Evolutionary conservation across 2,113 vertebrate species (phyloP).

Genomic region (Boulengeromyrus knoepffleri): DNA sequence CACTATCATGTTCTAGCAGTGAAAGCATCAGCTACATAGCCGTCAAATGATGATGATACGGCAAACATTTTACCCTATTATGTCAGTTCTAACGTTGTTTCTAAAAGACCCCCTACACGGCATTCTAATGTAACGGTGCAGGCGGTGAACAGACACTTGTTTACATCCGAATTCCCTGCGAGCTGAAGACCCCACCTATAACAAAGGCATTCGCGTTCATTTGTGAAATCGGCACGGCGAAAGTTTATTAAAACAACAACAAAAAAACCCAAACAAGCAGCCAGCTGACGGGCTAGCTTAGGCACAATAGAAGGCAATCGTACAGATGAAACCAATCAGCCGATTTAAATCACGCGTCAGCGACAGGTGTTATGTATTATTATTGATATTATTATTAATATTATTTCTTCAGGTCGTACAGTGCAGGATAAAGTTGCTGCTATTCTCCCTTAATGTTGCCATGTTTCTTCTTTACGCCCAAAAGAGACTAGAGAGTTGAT

Average conservation of each 20-base stretch:
- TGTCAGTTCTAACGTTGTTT: background rate
- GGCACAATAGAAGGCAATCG: background rate
- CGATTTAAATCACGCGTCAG: background rate
- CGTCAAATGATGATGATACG: background rate
- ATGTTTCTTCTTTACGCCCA: slow-evolving; percentile 7
- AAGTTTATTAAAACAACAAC: background rate
- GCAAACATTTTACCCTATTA: background rate
- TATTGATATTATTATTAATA: background rate
- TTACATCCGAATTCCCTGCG: background rate
- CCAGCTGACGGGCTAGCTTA: background rate
- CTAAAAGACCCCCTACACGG: background rate
- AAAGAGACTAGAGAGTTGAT: background rate
- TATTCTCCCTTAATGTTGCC: background rate
- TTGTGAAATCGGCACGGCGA: background rate
- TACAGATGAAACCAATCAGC: background rate
- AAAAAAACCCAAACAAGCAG: background rate
- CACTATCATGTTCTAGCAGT: background rate
- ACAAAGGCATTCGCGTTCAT: background rate
- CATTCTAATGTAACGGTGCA: background rate
- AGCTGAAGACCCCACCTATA: background rate
- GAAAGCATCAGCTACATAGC: background rate
- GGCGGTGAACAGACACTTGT: background rate
- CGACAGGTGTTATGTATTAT: background rate
- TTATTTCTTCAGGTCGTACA: too few species aligned
- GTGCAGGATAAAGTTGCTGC: background rate